Evolutionary conservation across 1,140 invertebrate species (phyloP), one percentile per base, ranked within the genome.

Genomic region (Semibalanus balanoides): DNA sequence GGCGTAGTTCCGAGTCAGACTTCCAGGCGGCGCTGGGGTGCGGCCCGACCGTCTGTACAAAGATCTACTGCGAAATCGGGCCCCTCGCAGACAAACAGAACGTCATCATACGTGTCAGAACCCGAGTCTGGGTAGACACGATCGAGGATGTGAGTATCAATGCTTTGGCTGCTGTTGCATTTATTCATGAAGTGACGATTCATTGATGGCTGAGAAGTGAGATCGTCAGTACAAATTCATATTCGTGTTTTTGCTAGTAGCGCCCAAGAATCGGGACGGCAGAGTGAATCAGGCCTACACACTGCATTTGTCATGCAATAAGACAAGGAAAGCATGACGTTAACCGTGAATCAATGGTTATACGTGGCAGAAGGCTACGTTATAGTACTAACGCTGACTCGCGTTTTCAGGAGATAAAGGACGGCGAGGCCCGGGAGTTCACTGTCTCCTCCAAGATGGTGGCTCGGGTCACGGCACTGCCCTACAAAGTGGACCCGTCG

Each of bases 91-190:
- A 81, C 51, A 90, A 89, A 75, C 89, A 92, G 71, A 88, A 93
- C 79, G 91, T 93, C 76, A 88, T 90, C n/a, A 90, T 96, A 40
- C 89, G 88, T 0, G 86, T 94, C 29, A 86, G 92, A 35, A 89
- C 90, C 0, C 86, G 93, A 76, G 86, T 95, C 71, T 93, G 92
- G 83, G 89, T 91, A 0, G 86, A 88, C 40, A 94, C 93, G 0
- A 84, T 96, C 74, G 89, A 90, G 81, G 89, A 92, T 84, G 90
- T 92, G 82, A 85, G 82, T 81, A n/a, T n/a, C n/a, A n/a, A n/a
- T n/a, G n/a, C n/a, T n/a, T n/a, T n/a, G n/a, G n/a, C n/a, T n/a
- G n/a, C n/a, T n/a, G n/a, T n/a, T n/a, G n/a, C n/a, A n/a, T n/a
- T n/a, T n/a, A n/a, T n/a, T n/a, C n/a, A n/a, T n/a, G n/a, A n/a